Percentiles rank a stretch among this genome's conserved stretches.
These are phyloP conservation scores for Plebejus melissa DNA, from an alignment of 2,888 invertebrate genomes.

Conservation along the genomic window DNA sequence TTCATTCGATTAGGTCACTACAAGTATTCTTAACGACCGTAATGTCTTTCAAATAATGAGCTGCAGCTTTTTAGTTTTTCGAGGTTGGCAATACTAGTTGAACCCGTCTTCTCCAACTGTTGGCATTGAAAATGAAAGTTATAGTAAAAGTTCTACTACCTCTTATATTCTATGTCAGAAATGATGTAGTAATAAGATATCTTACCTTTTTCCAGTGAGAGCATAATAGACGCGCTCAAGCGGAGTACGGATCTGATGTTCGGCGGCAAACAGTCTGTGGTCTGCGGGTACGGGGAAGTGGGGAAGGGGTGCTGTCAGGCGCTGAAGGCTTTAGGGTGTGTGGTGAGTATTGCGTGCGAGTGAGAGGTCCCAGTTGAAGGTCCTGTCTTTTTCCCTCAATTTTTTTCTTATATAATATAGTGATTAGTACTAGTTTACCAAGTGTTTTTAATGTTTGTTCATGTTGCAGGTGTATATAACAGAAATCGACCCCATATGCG, in stretches of 20 bases:
- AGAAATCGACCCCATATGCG: conserved; percentile 98
- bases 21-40: too few species aligned
- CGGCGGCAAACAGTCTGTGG: conserved; percentile 96
- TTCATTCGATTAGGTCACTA: too few species aligned
- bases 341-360: conserved; percentile 81
- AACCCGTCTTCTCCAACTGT: too few species aligned
- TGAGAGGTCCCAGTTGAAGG: not conserved
- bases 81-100: too few species aligned
- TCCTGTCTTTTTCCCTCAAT: not conserved
- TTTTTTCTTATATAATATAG: too few species aligned
- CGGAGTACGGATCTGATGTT: conserved; percentile 98
- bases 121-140: too few species aligned
- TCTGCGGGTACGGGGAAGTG: conserved; percentile 98
- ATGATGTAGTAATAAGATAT: too few species aligned
- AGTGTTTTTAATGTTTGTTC: not conserved
- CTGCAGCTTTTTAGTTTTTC: too few species aligned
- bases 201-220: conserved; percentile 52
- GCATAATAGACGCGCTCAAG: conserved; percentile 83
- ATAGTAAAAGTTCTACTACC: too few species aligned
- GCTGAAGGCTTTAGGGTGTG: conserved; percentile 95
- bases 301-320: conserved; percentile 98
- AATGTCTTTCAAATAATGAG: too few species aligned
- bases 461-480: conserved; percentile 81
- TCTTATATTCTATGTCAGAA: too few species aligned
- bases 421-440: not conserved